Percentiles rank a stretch among this genome's conserved stretches.
These are phyloP conservation scores for Ptychoptera contaminata DNA, from an alignment of 2,888 invertebrate species.

Conservation along the genomic window DNA sequence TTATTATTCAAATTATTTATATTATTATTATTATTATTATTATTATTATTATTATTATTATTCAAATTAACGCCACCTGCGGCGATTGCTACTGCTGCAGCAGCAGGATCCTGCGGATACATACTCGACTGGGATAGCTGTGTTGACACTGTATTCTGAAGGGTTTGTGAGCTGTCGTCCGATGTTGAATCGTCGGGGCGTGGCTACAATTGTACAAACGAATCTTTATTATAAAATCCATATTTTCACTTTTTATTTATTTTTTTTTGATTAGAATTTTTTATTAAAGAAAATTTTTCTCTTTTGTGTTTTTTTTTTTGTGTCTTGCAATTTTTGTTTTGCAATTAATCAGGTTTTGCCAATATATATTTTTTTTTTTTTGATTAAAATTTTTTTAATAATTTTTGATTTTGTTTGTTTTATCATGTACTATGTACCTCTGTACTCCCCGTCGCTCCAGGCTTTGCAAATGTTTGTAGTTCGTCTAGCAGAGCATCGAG, in stretches of 20 bases:
- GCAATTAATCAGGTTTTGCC: not conserved
- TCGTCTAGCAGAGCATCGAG: slow-evolving; percentile 94
- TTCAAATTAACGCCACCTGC: not conserved
- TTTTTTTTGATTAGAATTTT: slow-evolving; percentile 2
- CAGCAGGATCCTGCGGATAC: slow-evolving; percentile 18
- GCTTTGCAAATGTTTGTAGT: slow-evolving; percentile 75
- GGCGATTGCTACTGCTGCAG: slow-evolving; percentile 4
- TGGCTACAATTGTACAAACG: slow-evolving; percentile 14
- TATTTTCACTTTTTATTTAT: not conserved
- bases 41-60: slow-evolving; percentile 1
- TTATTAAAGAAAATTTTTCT: no score
- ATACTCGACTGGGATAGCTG: slow-evolving; percentile 30
- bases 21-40: not conserved
- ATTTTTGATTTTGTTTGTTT: not conserved
- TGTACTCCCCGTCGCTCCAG: slow-evolving; percentile 24
- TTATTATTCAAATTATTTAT: no score
- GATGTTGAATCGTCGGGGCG: slow-evolving; percentile 31
- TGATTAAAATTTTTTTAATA: not conserved
- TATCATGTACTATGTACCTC: slow-evolving; percentile 6
- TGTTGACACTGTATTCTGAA: slow-evolving; percentile 30
- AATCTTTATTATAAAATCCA: not conserved
- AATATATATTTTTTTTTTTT: slow-evolving; percentile 1
- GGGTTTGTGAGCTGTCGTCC: slow-evolving; percentile 30
- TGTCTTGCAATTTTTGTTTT: slow-evolving; percentile 1
- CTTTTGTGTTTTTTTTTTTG: not conserved